Evolutionary conservation across 2,888 invertebrate species (phyloP), one percentile per base, ranked within the genome.

Genomic region (Hybos culiciformis): DNA sequence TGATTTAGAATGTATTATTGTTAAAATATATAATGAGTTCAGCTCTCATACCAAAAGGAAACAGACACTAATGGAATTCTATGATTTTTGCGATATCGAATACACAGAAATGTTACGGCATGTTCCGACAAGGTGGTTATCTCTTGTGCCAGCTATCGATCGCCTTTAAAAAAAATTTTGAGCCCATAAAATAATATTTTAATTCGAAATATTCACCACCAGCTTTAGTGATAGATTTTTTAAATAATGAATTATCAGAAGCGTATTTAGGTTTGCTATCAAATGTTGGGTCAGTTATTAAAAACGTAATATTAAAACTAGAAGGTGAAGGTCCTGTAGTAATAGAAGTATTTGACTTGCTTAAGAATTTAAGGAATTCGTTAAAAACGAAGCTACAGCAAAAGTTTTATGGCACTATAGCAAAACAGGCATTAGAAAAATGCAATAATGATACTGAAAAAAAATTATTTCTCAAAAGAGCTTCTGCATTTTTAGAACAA

Each of bases 211-310:
- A 19, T 19, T 26, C 29, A 19, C n/a, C 20, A 39, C 29, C 36
- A n/a, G 39, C 40, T 19, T n/a, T 43, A 21, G 24, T 44, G 2
- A 21, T 33, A 24, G 26, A 44, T 34, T 44, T 44, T 36, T 29
- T 39, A 31, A 44, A 40, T 15, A 44, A 44, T 24, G 40, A 44
- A 14, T 40, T 39, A 21, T 34, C 39, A 14, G 40, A 44, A 40
- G 44, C 40, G 5, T 40, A 44, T 19, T 31, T 26, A 12, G 38
- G 17, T n/a, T 36, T 36, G 7, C 20, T 38, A 7, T 26, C 15
- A 21, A 18, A 39, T 33, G 26, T 43, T 24, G 24, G 26, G 15
- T 29, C 36, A 18, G n/a, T 20, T 24, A 39, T 40, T 17, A n/a
- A 40, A 40, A 44, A 44, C 5, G 26, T 38, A 34, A 39, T 43